These are phyloP conservation scores for Hippoglossus hippoglossus DNA, from an alignment of 2,797 vertebrate species.

Conservation along the genomic window DNA sequence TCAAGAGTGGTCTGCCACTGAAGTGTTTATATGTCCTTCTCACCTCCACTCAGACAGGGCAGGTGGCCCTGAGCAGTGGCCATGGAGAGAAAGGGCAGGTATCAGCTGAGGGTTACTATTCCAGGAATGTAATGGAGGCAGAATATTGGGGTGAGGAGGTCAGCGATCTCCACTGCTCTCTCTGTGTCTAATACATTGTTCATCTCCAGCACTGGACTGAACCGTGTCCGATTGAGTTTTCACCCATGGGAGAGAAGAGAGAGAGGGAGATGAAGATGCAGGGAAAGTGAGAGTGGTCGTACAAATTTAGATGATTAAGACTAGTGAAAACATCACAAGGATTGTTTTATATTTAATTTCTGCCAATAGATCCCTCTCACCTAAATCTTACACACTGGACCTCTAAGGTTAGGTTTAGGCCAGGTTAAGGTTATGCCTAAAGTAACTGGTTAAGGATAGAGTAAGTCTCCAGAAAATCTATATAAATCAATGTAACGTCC, in stretches of 20 bases:
- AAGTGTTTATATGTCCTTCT: background rate
- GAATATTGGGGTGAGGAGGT: constrained; percentile 44
- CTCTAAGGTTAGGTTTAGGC: too few species aligned
- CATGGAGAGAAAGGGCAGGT: background rate
- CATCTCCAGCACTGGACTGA: background rate
- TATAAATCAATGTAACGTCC: too few species aligned
- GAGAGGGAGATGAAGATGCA: background rate
- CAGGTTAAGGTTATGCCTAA: too few species aligned
- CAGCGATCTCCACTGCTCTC: background rate
- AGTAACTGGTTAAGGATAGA: too few species aligned
- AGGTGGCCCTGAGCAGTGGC: background rate
- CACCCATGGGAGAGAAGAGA: background rate
- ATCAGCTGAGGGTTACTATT: background rate
- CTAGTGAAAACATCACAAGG: too few species aligned
- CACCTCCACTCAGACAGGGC: too few species aligned
- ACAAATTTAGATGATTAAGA: too few species aligned
- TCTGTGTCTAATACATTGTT: constrained; percentile 10
- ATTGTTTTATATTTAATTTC: too few species aligned
- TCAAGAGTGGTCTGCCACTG: background rate
- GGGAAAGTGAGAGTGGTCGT: too few species aligned
- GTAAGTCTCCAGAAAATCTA: too few species aligned
- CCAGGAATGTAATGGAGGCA: background rate
- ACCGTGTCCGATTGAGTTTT: constrained; percentile 1
- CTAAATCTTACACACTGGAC: too few species aligned
- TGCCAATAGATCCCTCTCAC: too few species aligned